Base-by-base conservation (phyloP, 2,797 vertebrate genomes). In the Neosalanx taihuensis region DNA sequence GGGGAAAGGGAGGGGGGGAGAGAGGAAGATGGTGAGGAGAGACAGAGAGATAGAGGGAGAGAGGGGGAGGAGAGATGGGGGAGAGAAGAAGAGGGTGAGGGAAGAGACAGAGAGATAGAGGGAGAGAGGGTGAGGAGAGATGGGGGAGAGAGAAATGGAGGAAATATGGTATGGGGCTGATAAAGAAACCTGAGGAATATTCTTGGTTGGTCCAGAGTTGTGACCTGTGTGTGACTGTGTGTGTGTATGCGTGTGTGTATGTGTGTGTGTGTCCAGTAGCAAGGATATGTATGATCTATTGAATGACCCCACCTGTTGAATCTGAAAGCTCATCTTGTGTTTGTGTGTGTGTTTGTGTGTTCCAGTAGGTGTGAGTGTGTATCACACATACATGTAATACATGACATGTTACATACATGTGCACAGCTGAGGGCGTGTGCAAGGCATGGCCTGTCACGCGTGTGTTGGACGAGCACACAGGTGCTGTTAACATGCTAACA, bases 271-370 rank as follows among this genome's bases (percentile, higher is more conserved):
- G 59, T 17, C 68, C 59, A 20, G 23, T 33, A 51, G 69, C 59
- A 46, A 26, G 1, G 37, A 59, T 56, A 29, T 10, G 63, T 46
- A 68, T 29, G n/a, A 62, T 72, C 75, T 64, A 67, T 66, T 68
- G 46, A 51, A 69, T 30, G 67, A 41, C 69, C 75, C 77, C 79
- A 60, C 81, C 53, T 64, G 18, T 65, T 66, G 70, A 31, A 73
- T 53, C 71, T 75, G 2, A 81, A 77, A 60, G 17, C 72, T 72
- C 30, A 3, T 4, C 66, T 30, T 59, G 10, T 56, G 62, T 35
- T 18, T 9, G 23, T 33, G 74, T 68, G 70, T 63, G 59, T 41
- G 71, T 62, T 4, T 23, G 12, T 57, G 33, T 37, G 31, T 41
- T 18, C 12, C 6, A 63, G 13, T 9, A 26, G 64, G 26, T 30